A percentile compares a stretch with the other conserved stretches of the same genome.
phyloP scores from a whole-genome alignment of 30 jellyfish, hydroid and myxozoan species.

The Nemopilema nomurai region DNA sequence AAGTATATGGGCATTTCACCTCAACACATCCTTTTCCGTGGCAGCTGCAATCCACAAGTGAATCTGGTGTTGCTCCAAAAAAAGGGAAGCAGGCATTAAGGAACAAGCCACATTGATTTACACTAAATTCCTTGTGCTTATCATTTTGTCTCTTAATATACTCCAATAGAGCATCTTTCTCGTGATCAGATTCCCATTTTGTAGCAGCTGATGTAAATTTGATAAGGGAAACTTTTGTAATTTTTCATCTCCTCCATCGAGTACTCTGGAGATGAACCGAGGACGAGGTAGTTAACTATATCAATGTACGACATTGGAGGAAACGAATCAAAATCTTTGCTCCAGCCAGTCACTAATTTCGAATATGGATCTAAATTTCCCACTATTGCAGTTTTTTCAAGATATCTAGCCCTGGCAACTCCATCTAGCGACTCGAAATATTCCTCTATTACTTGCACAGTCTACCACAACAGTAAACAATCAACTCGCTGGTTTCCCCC shows the following conservation, averaged over 20 bases:
- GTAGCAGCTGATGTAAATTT: too few relatives aligned
- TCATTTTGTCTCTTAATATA: too few relatives aligned
- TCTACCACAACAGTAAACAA: not conserved
- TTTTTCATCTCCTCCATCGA: not conserved
- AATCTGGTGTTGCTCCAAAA: not conserved
- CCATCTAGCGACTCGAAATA: not conserved
- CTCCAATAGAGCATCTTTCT: too few relatives aligned
- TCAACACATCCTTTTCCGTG: not conserved
- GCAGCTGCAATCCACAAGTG: not conserved
- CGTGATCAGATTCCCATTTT: too few relatives aligned
- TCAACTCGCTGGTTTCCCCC: not conserved
- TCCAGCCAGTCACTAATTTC: not conserved
- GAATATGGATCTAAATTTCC: not conserved
- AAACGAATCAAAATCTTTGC: not conserved
- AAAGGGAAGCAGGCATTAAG: not conserved
- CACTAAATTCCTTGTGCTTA: not conserved
- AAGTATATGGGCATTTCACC: not conserved
- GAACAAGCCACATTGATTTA: not conserved
- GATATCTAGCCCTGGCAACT: slow-evolving; percentile 15
- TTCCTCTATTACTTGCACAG: not conserved
- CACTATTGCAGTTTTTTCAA: not conserved
- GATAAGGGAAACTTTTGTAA: slow-evolving; percentile 16
- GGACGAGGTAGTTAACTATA: slow-evolving; percentile 5
- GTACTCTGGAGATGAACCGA: slow-evolving; percentile 10
- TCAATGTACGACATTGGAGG: slow-evolving; percentile 4